Evolutionary conservation across 2,797 vertebrate species (phyloP).

Genomic region (Syngnathus rostellatus): DNA sequence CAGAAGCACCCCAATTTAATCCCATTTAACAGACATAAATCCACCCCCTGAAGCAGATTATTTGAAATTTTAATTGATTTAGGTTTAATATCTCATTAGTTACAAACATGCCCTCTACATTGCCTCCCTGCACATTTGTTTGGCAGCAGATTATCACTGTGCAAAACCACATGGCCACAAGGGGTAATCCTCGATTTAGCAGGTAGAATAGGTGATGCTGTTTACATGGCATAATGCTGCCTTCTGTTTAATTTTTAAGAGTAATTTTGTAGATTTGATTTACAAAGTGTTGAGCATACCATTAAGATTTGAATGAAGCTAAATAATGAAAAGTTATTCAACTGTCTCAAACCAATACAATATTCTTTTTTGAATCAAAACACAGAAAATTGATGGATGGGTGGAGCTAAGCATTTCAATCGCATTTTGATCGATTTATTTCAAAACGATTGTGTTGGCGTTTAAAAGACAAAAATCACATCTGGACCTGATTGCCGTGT

Average conservation of each 20-base stretch:
- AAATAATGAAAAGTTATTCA: too few species aligned
- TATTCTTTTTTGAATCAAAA: too few species aligned
- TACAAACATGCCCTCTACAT: not conserved
- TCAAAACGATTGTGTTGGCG: not conserved
- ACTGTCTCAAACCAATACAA: too few species aligned
- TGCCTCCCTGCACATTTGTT: constrained; percentile 3
- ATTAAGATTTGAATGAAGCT: not conserved
- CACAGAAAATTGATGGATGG: not conserved
- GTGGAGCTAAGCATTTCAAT: not conserved
- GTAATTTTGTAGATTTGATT: not conserved
- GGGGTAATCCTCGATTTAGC: constrained; percentile 35
- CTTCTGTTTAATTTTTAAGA: constrained; percentile 5
- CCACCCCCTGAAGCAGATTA: constrained; percentile 11
- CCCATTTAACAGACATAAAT: not conserved
- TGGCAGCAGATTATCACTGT: constrained; percentile 7
- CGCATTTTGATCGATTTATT: not conserved
- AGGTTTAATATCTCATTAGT: constrained; percentile 9
- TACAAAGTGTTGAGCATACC: not conserved
- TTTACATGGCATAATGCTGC: constrained; percentile 18
- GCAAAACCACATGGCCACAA: constrained; percentile 14
- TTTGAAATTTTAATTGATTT: constrained; percentile 12
- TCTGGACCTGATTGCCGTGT: not conserved
- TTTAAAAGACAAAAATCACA: not conserved
- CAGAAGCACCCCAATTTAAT: not conserved
- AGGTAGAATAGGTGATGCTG: constrained; percentile 21